phyloP scores from a whole-genome alignment of 2,113 vertebrate species.

The Scalopus aquaticus region DNA sequence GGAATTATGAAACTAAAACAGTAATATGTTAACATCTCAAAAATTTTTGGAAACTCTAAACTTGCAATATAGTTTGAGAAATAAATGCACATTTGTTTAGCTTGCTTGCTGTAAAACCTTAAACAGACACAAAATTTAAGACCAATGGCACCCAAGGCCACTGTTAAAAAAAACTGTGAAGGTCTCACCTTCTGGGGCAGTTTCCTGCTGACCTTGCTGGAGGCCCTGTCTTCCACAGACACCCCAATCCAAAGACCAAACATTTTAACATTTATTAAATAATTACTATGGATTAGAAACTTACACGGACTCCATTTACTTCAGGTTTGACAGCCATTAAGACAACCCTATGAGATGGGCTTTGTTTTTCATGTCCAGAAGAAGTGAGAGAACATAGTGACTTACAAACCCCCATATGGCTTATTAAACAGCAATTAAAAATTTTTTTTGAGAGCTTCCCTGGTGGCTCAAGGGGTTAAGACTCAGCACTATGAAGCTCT shows the following conservation, averaged over 20 bases:
- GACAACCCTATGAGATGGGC: neutral
- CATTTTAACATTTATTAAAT: neutral
- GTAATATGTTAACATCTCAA: neutral
- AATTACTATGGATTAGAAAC: neutral
- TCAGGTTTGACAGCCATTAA: neutral
- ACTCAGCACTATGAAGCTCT: too few species aligned
- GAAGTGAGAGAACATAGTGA: neutral
- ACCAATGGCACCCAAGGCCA: neutral
- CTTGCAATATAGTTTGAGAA: neutral
- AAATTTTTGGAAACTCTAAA: neutral
- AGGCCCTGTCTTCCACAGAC: neutral
- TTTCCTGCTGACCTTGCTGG: neutral
- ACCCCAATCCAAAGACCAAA: neutral
- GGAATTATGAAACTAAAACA: neutral
- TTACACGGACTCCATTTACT: neutral
- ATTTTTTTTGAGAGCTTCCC: neutral
- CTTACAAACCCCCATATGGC: neutral
- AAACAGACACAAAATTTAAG: neutral
- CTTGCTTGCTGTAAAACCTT: neutral
- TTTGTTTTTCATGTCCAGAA: neutral
- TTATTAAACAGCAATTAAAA: neutral
- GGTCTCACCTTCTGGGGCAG: neutral
- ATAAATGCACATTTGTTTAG: neutral
- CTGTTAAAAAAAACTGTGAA: neutral
- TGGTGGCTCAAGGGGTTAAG: too few species aligned